Evolutionary conservation across 2,113 vertebrate genomes (phyloP).

Genomic region (Cariama cristata): DNA sequence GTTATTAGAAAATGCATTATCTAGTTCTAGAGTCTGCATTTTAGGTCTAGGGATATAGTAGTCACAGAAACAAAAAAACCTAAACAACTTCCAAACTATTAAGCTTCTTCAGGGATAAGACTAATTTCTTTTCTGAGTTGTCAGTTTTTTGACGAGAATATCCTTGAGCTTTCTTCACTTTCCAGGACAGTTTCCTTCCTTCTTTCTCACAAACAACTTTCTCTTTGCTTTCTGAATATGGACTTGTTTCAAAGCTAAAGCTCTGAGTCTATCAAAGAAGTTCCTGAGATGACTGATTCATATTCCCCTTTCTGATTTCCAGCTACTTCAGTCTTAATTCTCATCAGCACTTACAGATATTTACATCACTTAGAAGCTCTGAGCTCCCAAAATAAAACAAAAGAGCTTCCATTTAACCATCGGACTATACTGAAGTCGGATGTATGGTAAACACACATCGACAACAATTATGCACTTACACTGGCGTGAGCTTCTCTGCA

Average conservation of each 20-base stretch:
- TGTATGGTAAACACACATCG: neutral
- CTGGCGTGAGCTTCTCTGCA: neutral
- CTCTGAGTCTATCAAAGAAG: neutral
- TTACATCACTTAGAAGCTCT: neutral
- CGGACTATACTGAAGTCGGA: neutral
- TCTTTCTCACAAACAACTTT: neutral
- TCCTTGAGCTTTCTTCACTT: neutral
- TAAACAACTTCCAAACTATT: neutral
- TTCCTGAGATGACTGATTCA: neutral
- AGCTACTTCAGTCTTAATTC: neutral
- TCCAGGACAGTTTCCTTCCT: neutral
- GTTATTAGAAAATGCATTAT: neutral
- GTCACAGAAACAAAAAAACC: neutral
- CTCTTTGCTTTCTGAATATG: neutral
- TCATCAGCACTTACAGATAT: neutral
- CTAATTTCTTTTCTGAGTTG: neutral
- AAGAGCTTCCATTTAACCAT: neutral
- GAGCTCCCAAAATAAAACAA: neutral
- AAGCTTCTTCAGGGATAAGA: neutral
- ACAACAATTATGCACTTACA: neutral
- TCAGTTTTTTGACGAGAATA: conserved; percentile 16
- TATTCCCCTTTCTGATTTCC: conserved; percentile 28
- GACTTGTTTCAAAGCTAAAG: neutral
- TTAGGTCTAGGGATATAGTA: neutral
- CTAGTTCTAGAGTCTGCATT: neutral